Percentiles rank a stretch among this genome's conserved stretches.
These are phyloP conservation scores for Bambusicola thoracicus DNA, from an alignment of 2,113 vertebrate species.

Conservation along the genomic window DNA sequence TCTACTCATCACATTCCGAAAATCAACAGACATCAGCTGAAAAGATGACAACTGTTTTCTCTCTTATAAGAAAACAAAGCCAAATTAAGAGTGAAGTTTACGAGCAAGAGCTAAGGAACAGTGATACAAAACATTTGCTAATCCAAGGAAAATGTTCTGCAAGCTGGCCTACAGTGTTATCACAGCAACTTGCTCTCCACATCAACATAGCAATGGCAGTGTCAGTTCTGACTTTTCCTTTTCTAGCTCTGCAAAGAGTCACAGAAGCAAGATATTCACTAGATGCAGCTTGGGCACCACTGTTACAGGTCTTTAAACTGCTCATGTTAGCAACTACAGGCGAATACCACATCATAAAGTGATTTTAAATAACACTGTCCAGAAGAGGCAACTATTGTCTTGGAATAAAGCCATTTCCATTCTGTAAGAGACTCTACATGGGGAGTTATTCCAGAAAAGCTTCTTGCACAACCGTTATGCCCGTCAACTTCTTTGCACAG, in stretches of 20 bases:
- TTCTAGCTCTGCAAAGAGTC: neutral
- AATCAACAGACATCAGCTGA: neutral
- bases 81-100: neutral
- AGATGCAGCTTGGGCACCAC: neutral
- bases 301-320: neutral
- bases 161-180: neutral
- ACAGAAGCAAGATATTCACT: neutral
- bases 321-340: neutral
- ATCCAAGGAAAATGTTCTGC: neutral
- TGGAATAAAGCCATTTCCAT: neutral
- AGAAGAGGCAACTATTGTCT: neutral
- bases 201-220: neutral
- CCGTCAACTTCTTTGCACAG: accelerated
- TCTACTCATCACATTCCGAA: neutral
- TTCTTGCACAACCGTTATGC: neutral
- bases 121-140: neutral
- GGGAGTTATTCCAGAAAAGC: neutral
- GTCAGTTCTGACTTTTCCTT: neutral
- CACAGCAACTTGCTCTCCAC: neutral
- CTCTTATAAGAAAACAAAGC: neutral
- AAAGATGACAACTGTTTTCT: neutral
- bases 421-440: neutral
- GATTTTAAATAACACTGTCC: neutral
- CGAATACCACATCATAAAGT: neutral
- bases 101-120: neutral